A percentile compares a stretch with the other conserved stretches of the same genome.
Conservation (phyloP, 2,888 invertebrate species). For the Drosophila siamana region DNA sequence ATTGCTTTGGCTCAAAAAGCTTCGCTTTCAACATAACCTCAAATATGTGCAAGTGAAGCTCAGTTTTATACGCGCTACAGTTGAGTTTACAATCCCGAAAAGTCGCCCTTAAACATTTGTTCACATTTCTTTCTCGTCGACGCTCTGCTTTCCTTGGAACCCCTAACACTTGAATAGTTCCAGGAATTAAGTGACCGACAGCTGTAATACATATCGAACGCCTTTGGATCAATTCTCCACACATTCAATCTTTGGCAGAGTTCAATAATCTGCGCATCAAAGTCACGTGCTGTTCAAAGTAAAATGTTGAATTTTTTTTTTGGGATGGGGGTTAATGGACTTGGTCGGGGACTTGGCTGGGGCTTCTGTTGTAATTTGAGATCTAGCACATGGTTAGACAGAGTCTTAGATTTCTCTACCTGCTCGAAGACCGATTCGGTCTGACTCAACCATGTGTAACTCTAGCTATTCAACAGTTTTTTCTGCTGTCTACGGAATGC, state of each 20-base stretch:
- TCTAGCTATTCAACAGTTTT: slow-evolving; percentile 18
- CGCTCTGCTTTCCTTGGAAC: slow-evolving; percentile 29
- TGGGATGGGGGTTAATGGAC: slow-evolving; percentile 52
- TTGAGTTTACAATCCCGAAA: neutral
- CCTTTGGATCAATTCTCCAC: slow-evolving; percentile 28
- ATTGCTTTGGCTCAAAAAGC: too few species aligned
- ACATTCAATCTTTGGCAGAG: slow-evolving; percentile 21
- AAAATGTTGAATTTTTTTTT: slow-evolving; percentile 1
- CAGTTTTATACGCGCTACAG: too few species aligned
- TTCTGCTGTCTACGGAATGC: slow-evolving; percentile 21
- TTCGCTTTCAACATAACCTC: too few species aligned
- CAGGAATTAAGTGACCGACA: slow-evolving; percentile 38
- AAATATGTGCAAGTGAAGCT: too few species aligned
- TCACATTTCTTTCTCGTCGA: slow-evolving; percentile 2
- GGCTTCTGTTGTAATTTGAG: slow-evolving; percentile 52
- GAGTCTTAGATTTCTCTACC: slow-evolving; percentile 7
- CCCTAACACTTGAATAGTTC: slow-evolving; percentile 41
- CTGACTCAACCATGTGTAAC: slow-evolving; percentile 34
- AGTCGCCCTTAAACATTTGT: neutral
- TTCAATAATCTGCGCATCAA: slow-evolving; percentile 59
- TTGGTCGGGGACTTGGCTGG: slow-evolving; percentile 5
- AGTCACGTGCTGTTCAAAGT: slow-evolving; percentile 54
- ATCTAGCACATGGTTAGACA: slow-evolving; percentile 52
- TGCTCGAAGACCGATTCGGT: slow-evolving; percentile 11
- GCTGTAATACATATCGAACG: slow-evolving; percentile 33